Evolutionary conservation across 2,113 vertebrate genomes (phyloP).

Genomic region (Fukomys damarensis): DNA sequence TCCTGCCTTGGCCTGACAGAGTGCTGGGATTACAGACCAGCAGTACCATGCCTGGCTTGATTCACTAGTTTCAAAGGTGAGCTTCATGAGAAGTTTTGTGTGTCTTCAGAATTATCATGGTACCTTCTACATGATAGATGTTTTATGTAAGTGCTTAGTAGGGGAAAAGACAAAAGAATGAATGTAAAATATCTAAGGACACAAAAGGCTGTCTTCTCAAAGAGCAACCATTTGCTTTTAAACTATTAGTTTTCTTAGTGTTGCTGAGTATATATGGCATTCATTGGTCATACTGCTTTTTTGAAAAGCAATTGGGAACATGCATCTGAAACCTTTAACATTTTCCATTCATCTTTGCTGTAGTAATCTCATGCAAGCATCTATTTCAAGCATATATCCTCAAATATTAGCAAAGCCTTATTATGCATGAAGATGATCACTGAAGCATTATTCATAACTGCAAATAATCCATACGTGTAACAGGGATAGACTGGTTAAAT

Average conservation of each 20-base stretch:
- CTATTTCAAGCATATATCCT: not conserved
- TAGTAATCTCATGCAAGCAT: slow-evolving; percentile 8
- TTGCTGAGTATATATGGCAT: not conserved
- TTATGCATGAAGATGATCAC: not conserved
- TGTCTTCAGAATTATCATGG: not conserved
- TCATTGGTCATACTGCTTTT: not conserved
- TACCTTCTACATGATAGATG: not conserved
- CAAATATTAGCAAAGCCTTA: slow-evolving; percentile 4
- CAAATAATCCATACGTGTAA: too few relatives aligned
- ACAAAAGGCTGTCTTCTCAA: not conserved
- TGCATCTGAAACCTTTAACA: not conserved
- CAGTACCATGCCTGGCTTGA: not conserved
- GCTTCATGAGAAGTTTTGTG: not conserved
- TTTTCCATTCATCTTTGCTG: not conserved
- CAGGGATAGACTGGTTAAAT: not conserved
- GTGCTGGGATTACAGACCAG: not conserved
- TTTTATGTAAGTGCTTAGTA: not conserved
- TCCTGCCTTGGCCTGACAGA: not conserved
- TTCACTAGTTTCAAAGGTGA: not conserved
- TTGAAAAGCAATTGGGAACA: slow-evolving; percentile 4
- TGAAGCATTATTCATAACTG: too few relatives aligned
- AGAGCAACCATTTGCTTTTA: not conserved
- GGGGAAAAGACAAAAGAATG: not conserved
- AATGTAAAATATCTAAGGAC: not conserved
- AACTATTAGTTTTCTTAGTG: not conserved